phyloP scores from a whole-genome alignment of 2,797 vertebrate species.

The Acestrorhynchus altus region DNA sequence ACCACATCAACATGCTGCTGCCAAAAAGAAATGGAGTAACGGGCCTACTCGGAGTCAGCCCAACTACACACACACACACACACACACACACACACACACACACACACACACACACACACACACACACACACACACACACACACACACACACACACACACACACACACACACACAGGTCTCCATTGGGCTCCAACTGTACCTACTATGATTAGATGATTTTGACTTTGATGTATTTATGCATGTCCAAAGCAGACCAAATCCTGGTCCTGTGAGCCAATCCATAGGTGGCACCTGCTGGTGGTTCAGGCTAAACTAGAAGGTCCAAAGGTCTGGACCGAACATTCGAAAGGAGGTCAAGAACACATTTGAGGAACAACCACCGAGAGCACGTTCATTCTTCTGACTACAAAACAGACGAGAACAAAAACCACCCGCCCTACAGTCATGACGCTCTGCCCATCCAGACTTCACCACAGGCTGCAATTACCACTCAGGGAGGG shows the following conservation, averaged over 20 bases:
- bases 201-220: not conserved
- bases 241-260: too few relatives aligned
- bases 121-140: conserved; percentile 6
- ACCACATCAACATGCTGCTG: conserved; percentile 51
- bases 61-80: conserved; percentile 38
- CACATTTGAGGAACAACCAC: not conserved
- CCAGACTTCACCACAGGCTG: conserved; percentile 56
- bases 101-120: not conserved
- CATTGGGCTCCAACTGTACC: not conserved
- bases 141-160: conserved; percentile 15
- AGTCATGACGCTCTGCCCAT: conserved; percentile 62
- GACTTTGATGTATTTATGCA: too few relatives aligned
- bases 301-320: too few relatives aligned
- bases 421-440: conserved; percentile 61
- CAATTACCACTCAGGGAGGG: conserved; percentile 59
- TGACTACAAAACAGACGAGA: conserved; percentile 46
- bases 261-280: not conserved
- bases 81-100: conserved; percentile 13
- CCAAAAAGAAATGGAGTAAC: conserved; percentile 44
- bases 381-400: not conserved
- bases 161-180: not conserved
- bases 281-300: too few relatives aligned
- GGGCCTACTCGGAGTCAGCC: conserved; percentile 50
- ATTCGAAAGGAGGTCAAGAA: conserved; percentile 15
- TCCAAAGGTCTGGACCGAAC: too few relatives aligned